Base-by-base conservation (phyloP, 2,888 invertebrate species). In the Siphlonurus alternatus region DNA sequence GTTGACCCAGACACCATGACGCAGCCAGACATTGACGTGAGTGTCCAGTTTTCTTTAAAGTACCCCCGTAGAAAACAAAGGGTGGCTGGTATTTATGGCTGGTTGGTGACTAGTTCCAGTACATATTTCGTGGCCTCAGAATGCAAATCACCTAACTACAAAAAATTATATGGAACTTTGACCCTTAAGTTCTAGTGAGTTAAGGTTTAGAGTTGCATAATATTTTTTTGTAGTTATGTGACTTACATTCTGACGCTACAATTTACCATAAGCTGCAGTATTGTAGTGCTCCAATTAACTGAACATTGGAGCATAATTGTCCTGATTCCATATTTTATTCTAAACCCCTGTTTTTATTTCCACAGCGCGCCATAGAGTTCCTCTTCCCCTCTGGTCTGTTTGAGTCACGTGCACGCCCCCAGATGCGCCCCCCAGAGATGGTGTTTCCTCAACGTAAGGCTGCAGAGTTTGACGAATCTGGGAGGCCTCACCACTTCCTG, bases 371-470 rank as follows among this genome's bases (percentile, higher is more conserved):
- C 1, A 92, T 99, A 70, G 82, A 84, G 67, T 99, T 99, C 77
- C 78, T 99, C n/a, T 89, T 99, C 71, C 99, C 99, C 2, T 96
- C 96, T 65, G 96, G 94, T 3, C 78, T 99, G 63, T 92, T 82
- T 73, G 90, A 93, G 64, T 84, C 83, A 69, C 83, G 81, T 69
- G 95, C 97, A 0, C 81, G 92, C 63, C 98, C 99, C 0, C 75
- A 88, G 19, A 89, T 99, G 92, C 87, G 86, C 73, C 88, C 89
- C 23, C 97, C 98, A 24, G 85, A 87, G 71, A 86, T 91, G 77
- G 79, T 93, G n/a, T 92, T 88, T 76, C 89, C 91, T 1, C 80
- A 83, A 53, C 81, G 83, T 65, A 93, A 93, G 78, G 90, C 86
- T 56, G 93, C 93, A 1, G 88, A 93, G 74, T 96, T 96, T 78